A percentile compares a stretch with the other conserved stretches of the same genome.
phyloP scores from a whole-genome alignment of 53 echinoderm and acorn worm genomes.

The Holothuria scabra region DNA sequence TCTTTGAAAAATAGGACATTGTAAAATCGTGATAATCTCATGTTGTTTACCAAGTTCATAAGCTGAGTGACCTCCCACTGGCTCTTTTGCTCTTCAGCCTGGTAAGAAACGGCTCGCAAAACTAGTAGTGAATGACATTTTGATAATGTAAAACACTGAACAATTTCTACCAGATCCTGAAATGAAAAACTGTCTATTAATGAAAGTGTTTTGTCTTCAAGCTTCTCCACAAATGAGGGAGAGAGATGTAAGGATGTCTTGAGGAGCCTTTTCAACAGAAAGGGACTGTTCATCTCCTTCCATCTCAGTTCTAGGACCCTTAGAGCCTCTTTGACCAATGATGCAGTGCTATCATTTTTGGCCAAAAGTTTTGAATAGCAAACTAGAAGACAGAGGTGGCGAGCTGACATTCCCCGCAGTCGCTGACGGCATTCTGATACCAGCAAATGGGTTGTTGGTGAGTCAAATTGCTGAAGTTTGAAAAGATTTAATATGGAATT shows the following conservation, averaged over 20 bases:
- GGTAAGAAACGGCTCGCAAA: conserved; percentile 59
- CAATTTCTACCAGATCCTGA: conserved; percentile 45
- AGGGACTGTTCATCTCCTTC: conserved; percentile 63
- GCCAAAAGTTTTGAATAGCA: conserved; percentile 45
- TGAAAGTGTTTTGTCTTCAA: conserved; percentile 65
- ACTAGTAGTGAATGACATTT: conserved; percentile 48
- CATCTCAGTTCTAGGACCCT: conserved; percentile 67
- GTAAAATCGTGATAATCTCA: conserved; percentile 54
- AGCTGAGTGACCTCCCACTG: conserved; percentile 62
- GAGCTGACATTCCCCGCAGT: conserved; percentile 56
- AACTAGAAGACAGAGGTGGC: conserved; percentile 49
- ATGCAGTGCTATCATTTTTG: conserved; percentile 19
- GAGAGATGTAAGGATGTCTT: conserved; percentile 55
- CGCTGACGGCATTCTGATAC: conserved; percentile 68
- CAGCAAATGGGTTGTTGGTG: conserved; percentile 38
- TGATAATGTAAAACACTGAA: conserved; percentile 36
- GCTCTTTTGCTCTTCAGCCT: conserved; percentile 52
- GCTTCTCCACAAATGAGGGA: conserved; percentile 54
- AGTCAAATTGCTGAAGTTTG: conserved; percentile 44
- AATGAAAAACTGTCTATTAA: conserved; percentile 52
- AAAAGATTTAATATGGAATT: conserved; percentile 57
- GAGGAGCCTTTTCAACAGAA: conserved; percentile 52
- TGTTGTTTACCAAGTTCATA: conserved; percentile 37
- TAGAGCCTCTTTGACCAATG: conserved; percentile 52
- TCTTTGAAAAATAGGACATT: conserved; percentile 55